A percentile compares a stretch with the other conserved stretches of the same genome.
Conservation (phyloP, 2,888 invertebrate species). For the Eilema sororculum region DNA sequence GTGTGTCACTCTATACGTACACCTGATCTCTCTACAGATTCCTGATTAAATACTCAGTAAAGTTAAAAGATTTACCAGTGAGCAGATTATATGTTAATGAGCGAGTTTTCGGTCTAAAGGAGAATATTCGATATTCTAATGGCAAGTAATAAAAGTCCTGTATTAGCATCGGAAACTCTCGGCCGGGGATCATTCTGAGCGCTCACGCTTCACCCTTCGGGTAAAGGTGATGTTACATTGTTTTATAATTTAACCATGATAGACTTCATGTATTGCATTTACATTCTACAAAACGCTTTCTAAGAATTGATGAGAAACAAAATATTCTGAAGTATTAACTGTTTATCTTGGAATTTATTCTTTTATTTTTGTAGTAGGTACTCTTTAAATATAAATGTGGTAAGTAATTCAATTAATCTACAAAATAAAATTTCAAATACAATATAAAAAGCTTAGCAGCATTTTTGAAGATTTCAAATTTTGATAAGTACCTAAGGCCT, state of each 20-base stretch:
- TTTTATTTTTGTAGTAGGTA: too few species aligned
- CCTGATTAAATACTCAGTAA: constrained; percentile 40
- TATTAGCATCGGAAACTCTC: constrained; percentile 52
- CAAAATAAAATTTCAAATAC: background rate
- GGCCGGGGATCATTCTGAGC: constrained; percentile 37
- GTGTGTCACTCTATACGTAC: background rate
- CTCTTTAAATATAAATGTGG: background rate
- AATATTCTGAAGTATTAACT: too few species aligned
- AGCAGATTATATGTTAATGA: constrained; percentile 69
- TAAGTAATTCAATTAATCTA: background rate
- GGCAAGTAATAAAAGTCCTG: constrained; percentile 71
- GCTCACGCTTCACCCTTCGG: constrained; percentile 38
- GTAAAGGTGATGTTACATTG: constrained; percentile 31
- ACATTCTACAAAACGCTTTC: too few species aligned
- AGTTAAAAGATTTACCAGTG: constrained; percentile 32
- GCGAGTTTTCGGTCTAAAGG: constrained; percentile 58
- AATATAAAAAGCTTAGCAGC: background rate
- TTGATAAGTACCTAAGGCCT: background rate
- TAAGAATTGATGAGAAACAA: too few species aligned
- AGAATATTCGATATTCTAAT: constrained; percentile 77
- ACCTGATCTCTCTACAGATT: background rate
- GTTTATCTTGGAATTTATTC: too few species aligned
- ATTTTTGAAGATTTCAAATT: background rate
- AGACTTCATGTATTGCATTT: background rate
- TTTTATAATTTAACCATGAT: background rate